These are phyloP conservation scores for Uria aalge DNA, from an alignment of 2,113 vertebrate genomes.

Conservation along the genomic window DNA sequence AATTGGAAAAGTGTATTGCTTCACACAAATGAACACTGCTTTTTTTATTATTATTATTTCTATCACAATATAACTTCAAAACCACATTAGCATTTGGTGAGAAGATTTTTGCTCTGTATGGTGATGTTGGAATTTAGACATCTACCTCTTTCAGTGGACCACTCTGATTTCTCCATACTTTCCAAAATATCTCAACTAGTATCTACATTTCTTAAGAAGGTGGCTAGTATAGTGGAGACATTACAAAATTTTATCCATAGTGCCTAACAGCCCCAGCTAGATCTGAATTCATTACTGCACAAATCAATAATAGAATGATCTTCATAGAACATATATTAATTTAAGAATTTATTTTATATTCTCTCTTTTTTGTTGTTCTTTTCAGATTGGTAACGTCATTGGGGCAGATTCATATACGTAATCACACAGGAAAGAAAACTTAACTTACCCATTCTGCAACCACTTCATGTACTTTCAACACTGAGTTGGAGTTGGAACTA, in stretches of 20 bases:
- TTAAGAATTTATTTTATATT: neutral
- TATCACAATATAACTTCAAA: neutral
- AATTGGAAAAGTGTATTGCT: neutral
- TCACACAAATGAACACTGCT: neutral
- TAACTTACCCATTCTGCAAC: constrained; percentile 85
- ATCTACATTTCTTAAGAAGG: neutral
- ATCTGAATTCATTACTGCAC: neutral
- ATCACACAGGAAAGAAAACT: neutral
- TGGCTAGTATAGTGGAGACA: neutral
- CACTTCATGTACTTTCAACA: constrained; percentile 67
- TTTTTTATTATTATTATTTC: neutral
- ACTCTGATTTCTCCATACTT: neutral
- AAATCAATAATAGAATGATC: neutral
- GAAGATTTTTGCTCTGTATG: neutral
- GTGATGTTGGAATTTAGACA: neutral
- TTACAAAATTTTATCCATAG: neutral
- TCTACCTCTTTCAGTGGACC: neutral
- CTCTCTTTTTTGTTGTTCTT: neutral
- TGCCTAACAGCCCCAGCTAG: neutral
- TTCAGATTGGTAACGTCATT: neutral
- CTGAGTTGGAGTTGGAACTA: constrained; percentile 39
- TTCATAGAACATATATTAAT: neutral
- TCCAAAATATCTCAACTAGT: neutral
- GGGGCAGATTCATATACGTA: neutral
- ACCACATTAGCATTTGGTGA: neutral